These are phyloP conservation scores for Steatocranus sp. DNA, from an alignment of 2,797 vertebrate genomes.

Conservation along the genomic window DNA sequence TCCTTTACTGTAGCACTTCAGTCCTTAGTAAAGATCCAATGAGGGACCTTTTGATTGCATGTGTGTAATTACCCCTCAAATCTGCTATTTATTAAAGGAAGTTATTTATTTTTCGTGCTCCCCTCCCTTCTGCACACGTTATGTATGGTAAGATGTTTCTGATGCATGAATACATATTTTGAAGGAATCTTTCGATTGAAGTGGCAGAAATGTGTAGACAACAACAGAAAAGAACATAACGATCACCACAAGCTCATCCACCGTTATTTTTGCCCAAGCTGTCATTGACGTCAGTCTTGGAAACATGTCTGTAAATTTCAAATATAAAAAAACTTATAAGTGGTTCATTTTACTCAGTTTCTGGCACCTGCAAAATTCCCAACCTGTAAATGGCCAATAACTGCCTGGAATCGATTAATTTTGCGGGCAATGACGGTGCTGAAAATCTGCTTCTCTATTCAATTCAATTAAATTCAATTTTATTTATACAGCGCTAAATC, in stretches of 20 bases:
- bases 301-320: background rate
- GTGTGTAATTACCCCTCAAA: background rate
- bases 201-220: background rate
- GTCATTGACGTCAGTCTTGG: background rate
- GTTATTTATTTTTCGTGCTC: background rate
- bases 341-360: background rate
- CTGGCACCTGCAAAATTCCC: background rate
- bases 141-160: background rate
- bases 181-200: background rate
- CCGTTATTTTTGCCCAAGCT: background rate
- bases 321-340: background rate
- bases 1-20: background rate
- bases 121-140: background rate
- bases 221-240: background rate
- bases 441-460: background rate
- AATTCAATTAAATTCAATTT: fast-evolving
- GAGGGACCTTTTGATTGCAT: background rate
- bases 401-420: background rate
- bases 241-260: background rate
- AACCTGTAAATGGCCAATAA: background rate
- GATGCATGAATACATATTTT: background rate
- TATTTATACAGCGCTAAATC: background rate
- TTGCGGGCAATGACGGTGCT: background rate
- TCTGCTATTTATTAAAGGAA: background rate
- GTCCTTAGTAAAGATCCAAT: background rate